These are phyloP conservation scores for Protonemura montana DNA, from an alignment of 2,888 invertebrate genomes.

Conservation along the genomic window DNA sequence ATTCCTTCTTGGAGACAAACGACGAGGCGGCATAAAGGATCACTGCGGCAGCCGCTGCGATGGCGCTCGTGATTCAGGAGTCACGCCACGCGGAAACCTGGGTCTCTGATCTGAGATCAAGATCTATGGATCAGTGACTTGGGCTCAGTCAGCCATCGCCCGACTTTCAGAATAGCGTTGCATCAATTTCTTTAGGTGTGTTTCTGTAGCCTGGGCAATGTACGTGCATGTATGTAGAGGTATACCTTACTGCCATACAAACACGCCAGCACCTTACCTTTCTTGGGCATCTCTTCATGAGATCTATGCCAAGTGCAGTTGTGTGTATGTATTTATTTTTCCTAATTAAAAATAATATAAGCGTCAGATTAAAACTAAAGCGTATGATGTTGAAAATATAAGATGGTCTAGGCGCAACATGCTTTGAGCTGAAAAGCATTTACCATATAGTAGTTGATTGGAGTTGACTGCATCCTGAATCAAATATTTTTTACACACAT, in stretches of 20 bases:
- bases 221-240: too few relatives aligned
- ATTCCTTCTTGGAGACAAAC: background rate
- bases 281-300: background rate
- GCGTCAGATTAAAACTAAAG: too few relatives aligned
- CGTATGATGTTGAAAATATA: too few relatives aligned
- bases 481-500: too few relatives aligned
- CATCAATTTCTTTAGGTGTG: background rate
- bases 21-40: too few relatives aligned
- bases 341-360: background rate
- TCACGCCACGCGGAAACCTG: background rate
- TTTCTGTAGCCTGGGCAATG: background rate
- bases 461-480: too few relatives aligned
- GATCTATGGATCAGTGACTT: background rate
- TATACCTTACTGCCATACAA: too few relatives aligned
- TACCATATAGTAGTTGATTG: too few relatives aligned
- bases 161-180: background rate
- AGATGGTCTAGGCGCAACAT: too few relatives aligned
- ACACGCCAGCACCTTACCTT: background rate
- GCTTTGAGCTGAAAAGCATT: too few relatives aligned
- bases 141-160: background rate
- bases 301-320: conserved; percentile 12
- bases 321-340: background rate
- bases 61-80: background rate
- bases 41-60: too few relatives aligned
- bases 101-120: background rate